Base-by-base conservation (phyloP, 2,888 invertebrate genomes). In the Dusona sp. region DNA sequence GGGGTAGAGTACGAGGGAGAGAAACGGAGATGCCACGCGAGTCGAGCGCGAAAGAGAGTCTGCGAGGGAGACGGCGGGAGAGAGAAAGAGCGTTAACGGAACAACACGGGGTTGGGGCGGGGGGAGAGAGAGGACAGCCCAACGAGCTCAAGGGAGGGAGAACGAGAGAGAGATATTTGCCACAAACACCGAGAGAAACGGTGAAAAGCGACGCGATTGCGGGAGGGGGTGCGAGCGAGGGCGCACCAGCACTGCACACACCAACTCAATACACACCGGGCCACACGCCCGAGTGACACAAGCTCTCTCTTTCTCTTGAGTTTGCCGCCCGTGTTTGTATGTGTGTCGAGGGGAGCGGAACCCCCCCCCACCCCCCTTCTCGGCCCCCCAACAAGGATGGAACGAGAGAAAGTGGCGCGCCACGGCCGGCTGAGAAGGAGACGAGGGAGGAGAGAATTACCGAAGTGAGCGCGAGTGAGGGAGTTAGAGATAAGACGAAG, bases 21-120 rank as follows among this genome's bases (percentile, higher is more conserved):
- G 6, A 61, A 29, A 77, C 61, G 64, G 45, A 22, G 54, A n/a
- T 13, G 36, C 57, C 48, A 13, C 45, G 3, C 19, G 48, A 72
- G 51, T 57, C 25, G 48, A 48, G 45, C 45, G 45, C 45, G 87
- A 88, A 79, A 29, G 84, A 73, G 82, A 82, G 87, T 82, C 84
- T 85, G 88, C 81, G 88, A 83, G 88, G 85, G 89, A 89, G 89
- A 85, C 89, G 88, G 88, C 77, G 88, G 68, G 90, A 84, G 88
- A 87, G 87, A 70, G 86, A 79, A 79, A 82, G 42, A 54, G 51
- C 29, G 54, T 70, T 73, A 79, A 82, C 87, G 83, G 79, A 78
- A 83, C 85, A 87, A 83, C 79, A 38, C 81, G 57, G 79, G 74
- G 65, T 64, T 67, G 57, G 75, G 75, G 61, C 54, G 85, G 77